Evolutionary conservation across 2,113 vertebrate species (phyloP).

Genomic region (Cochlearius cochlearius): DNA sequence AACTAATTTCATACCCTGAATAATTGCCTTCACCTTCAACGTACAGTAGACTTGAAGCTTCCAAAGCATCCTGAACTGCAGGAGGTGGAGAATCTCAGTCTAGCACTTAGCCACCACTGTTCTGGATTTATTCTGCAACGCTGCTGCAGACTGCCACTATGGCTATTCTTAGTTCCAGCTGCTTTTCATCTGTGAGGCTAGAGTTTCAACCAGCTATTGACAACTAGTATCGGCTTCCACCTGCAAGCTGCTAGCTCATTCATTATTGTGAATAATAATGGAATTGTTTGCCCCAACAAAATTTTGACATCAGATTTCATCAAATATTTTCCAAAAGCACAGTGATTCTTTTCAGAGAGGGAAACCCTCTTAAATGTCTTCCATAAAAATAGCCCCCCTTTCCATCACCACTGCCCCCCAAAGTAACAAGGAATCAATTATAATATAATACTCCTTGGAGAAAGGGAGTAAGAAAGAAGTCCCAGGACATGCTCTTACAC

Average conservation of each 20-base stretch:
- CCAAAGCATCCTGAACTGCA: background rate
- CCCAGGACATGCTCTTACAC: background rate
- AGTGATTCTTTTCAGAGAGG: background rate
- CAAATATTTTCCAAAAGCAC: background rate
- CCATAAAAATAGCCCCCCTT: background rate
- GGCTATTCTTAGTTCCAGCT: background rate
- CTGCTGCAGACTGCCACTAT: background rate
- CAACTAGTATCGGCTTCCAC: background rate
- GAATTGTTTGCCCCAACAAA: background rate
- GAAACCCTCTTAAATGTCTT: background rate
- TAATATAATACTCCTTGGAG: background rate
- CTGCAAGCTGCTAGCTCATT: background rate
- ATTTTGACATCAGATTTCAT: background rate
- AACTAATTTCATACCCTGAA: background rate
- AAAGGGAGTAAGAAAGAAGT: background rate
- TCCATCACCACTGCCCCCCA: background rate
- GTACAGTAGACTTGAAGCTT: background rate
- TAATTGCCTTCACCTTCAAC: background rate
- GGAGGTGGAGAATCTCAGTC: background rate
- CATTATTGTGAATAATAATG: background rate
- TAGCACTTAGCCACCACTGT: background rate
- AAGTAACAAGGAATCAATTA: background rate
- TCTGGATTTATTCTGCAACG: background rate
- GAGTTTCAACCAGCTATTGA: conserved; percentile 22
- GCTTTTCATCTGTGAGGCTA: background rate